A percentile compares a stretch with the other conserved stretches of the same genome.
Conservation (phyloP, 2,888 invertebrate genomes). For the Osmoderma eremita region DNA sequence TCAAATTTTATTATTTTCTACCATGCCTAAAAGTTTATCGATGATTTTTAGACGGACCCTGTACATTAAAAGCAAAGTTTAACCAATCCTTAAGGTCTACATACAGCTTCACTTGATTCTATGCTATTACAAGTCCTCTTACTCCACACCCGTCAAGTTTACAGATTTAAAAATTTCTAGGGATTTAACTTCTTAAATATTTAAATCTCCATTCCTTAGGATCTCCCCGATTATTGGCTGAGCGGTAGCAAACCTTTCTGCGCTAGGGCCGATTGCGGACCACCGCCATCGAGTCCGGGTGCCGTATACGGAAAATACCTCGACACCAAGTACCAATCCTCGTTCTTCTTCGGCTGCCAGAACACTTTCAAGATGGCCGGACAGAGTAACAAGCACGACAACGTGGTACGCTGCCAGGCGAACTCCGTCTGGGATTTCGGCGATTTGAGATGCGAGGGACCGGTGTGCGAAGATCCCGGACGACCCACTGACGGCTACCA, state of each 20-base stretch:
- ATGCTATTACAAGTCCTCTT: no score
- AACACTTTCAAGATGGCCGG: conserved; percentile 95
- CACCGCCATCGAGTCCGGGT: conserved; percentile 90
- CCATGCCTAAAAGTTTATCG: no score
- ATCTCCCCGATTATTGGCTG: conserved; percentile 90
- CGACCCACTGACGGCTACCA: conserved; percentile 93
- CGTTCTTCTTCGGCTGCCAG: conserved; percentile 95
- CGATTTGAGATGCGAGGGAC: conserved; percentile 94
- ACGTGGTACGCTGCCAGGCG: conserved; percentile 89
- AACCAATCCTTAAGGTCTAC: no score
- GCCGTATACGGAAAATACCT: conserved; percentile 90
- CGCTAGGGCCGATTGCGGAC: conserved; percentile 90
- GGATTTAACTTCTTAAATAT: no score
- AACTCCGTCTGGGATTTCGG: conserved; percentile 98
- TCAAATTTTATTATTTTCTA: no score
- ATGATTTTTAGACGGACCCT: no score
- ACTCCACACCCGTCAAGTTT: no score
- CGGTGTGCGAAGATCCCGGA: conserved; percentile 95
- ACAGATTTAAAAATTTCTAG: no score
- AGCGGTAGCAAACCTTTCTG: conserved; percentile 88
- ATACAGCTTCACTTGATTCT: no score
- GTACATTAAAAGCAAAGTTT: no score
- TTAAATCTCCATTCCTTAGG: no score
- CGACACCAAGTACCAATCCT: conserved; percentile 91
- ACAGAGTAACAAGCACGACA: conserved; percentile 90